phyloP scores from a whole-genome alignment of 2,888 invertebrate genomes.

The Chrysolina americana region DNA sequence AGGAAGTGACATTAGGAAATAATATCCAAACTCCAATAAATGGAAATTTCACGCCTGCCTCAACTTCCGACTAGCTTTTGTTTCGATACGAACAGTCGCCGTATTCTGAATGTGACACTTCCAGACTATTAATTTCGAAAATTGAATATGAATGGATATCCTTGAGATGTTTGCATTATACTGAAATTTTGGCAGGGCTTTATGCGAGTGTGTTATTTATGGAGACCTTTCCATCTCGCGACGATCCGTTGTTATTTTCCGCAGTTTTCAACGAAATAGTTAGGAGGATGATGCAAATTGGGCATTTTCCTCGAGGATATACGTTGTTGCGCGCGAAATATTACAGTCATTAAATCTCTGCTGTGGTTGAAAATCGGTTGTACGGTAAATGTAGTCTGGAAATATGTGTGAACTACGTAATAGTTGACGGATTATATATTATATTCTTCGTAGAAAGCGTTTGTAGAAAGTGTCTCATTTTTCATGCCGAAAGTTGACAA shows the following conservation, averaged over 20 bases:
- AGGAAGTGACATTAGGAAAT: constrained; percentile 3
- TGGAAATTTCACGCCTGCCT: neutral
- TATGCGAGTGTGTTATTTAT: neutral
- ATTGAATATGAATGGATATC: constrained; percentile 18
- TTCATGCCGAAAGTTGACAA: no score
- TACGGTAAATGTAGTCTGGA: neutral
- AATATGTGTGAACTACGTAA: neutral
- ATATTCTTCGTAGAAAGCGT: no score
- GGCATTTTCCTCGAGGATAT: neutral
- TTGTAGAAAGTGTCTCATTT: no score
- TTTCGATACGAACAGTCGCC: constrained; percentile 41
- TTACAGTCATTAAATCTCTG: neutral
- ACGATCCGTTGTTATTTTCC: neutral
- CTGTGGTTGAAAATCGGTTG: neutral
- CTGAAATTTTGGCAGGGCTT: neutral
- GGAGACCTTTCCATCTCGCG: neutral
- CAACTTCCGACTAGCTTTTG: constrained; percentile 37
- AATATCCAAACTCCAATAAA: neutral
- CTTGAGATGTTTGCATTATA: constrained; percentile 23
- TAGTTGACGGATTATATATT: no score
- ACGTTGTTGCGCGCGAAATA: neutral
- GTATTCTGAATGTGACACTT: constrained; percentile 38
- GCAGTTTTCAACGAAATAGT: neutral
- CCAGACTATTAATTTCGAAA: constrained; percentile 11
- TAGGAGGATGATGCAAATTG: neutral